Evolutionary conservation across 2,113 vertebrate genomes (phyloP).

Genomic region (Xenus cinereus): DNA sequence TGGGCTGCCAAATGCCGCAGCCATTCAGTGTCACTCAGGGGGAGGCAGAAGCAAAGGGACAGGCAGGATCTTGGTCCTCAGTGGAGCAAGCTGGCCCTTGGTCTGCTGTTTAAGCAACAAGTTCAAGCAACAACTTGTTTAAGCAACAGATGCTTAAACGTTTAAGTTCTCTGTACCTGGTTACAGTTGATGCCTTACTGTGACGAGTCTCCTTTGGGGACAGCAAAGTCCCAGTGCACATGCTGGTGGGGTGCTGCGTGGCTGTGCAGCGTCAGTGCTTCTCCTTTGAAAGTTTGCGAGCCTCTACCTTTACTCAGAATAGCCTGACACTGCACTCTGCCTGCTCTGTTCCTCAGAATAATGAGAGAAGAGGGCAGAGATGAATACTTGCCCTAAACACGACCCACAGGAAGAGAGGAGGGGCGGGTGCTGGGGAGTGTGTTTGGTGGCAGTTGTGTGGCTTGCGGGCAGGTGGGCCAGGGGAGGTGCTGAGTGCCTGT

Average conservation of each 20-base stretch:
- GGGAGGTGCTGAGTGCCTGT: background rate
- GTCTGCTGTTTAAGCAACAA: background rate
- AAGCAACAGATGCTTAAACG: background rate
- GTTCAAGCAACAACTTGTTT: background rate
- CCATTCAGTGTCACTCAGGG: fast-evolving
- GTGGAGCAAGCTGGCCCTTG: background rate
- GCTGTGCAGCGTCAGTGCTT: background rate
- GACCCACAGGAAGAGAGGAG: background rate
- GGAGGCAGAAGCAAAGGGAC: background rate
- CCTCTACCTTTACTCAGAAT: background rate
- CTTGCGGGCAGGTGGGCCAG: no score
- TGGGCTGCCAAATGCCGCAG: background rate
- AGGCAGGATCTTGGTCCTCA: background rate
- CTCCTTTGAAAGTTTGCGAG: background rate
- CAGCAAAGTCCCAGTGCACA: fast-evolving
- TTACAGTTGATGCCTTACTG: fast-evolving
- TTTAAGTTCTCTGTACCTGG: background rate
- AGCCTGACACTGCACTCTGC: background rate
- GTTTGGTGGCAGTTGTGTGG: background rate
- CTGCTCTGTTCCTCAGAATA: background rate
- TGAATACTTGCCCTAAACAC: background rate
- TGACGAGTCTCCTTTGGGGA: background rate
- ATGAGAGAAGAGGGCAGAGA: background rate
- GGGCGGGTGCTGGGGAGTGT: no score
- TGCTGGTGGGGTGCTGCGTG: fast-evolving